Evolutionary conservation across 2,888 invertebrate genomes (phyloP), one percentile per base, ranked within the genome.

Genomic region (Nomada lathburiana): DNA sequence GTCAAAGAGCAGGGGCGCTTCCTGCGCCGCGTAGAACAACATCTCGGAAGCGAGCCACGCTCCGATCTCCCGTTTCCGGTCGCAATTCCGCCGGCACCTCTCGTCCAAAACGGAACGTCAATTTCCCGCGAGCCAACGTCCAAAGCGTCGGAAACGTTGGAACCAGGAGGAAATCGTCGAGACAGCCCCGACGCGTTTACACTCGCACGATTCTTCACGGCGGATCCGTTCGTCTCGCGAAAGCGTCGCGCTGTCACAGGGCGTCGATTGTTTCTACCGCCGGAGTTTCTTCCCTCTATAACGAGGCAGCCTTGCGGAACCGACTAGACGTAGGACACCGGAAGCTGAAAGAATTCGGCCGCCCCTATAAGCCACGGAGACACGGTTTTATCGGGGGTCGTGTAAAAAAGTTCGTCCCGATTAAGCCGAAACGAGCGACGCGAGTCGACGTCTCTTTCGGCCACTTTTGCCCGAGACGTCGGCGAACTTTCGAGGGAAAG

Each of bases 381-480:
- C 69, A 70, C 69, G 59, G 70, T 70, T 47, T 59, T 29, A 59
- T 9, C 20, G 16, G 26, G 7, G 4, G 10, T 7, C 11, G 29
- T 20, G 18, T 5, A 18, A 62, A 71, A 52, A 71, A 62, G 23
- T 60, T 71, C 36, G 13, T n/a, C 29, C 47, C 62, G 70, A 71
- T 71, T 71, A 71, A 71, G 50, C 29, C 20, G 70, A 71, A 71
- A 50, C 70, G 60, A 62, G 18, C 29, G 60, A 65, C 72, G 65
- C 53, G 53, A 42, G 53, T 11, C 55, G 53, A 65, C 65, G 65
- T 73, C 29, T 53, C 64, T 20, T 36, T 26, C 13, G 64, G 72
- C 64, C 11, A 64, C 64, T 65, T 72, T 65, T 10, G 23, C 20
- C 13, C 36, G 42, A 53, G 72, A 64, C 65, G 73, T 73, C 73